Percentiles rank a stretch among this genome's conserved stretches.
Evolutionary conservation across 2,888 invertebrate genomes (phyloP).

Genomic region (Mycalesis mineus): DNA sequence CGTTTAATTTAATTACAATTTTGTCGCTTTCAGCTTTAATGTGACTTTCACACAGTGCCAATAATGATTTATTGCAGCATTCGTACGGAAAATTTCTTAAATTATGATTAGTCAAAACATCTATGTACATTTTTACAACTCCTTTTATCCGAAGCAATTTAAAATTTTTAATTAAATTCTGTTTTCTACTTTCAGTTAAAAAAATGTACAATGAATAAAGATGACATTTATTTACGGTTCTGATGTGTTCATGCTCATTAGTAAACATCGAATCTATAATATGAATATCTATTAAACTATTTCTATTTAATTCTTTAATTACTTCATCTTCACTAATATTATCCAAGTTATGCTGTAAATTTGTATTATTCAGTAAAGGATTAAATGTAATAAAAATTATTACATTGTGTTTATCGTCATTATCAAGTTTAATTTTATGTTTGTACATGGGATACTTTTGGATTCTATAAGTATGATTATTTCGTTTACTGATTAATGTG

Average conservation of each 20-base stretch:
- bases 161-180: constrained; percentile 47
- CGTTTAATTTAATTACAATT: neutral
- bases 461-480: constrained; percentile 49
- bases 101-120: constrained; percentile 39
- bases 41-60: constrained; percentile 15
- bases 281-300: constrained; percentile 51
- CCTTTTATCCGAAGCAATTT: constrained; percentile 48
- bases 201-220: constrained; percentile 52
- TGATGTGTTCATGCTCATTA: constrained; percentile 30
- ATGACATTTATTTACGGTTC: constrained; percentile 41
- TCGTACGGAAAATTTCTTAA: constrained; percentile 37
- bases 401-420: constrained; percentile 34
- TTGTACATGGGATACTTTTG: constrained; percentile 45
- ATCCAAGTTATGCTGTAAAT: neutral
- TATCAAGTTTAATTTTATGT: constrained; percentile 24
- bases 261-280: constrained; percentile 45
- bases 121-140: constrained; percentile 55
- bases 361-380: constrained; percentile 27
- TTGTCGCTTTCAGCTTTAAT: constrained; percentile 1
- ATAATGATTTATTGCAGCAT: constrained; percentile 25
- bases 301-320: constrained; percentile 37
- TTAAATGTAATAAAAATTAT: constrained; percentile 57
- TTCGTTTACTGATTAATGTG: constrained; percentile 46
- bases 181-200: constrained; percentile 44
- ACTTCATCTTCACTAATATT: constrained; percentile 36